phyloP scores from a whole-genome alignment of 2,113 vertebrate species.

The Megaptera novaeangliae region DNA sequence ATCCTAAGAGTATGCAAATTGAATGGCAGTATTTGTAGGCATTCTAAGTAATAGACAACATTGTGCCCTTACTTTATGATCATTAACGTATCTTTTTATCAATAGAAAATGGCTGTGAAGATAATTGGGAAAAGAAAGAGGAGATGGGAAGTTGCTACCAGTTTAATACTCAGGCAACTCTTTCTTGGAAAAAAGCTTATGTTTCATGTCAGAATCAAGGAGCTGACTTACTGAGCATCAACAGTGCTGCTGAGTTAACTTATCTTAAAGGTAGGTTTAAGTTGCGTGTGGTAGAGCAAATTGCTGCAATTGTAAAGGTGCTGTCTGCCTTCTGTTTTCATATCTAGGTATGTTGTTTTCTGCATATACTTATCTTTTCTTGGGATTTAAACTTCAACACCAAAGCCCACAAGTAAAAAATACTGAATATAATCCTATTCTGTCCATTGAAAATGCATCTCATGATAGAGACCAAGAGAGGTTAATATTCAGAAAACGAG shows the following conservation, averaged over 20 bases:
- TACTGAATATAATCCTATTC: neutral
- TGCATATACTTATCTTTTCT: neutral
- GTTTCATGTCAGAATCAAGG: constrained; percentile 91
- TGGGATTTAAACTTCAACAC: neutral
- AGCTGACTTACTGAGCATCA: constrained; percentile 91
- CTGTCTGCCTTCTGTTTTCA: neutral
- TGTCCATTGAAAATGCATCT: neutral
- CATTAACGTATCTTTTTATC: constrained; percentile 61
- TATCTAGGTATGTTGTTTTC: neutral
- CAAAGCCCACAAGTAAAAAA: neutral
- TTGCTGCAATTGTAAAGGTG: neutral
- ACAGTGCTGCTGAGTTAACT: constrained; percentile 78
- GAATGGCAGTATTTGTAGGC: neutral
- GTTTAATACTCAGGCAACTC: constrained; percentile 85
- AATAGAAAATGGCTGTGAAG: constrained; percentile 88
- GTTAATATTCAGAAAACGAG: neutral
- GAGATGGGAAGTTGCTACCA: constrained; percentile 88
- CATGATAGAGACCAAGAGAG: neutral
- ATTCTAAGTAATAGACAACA: neutral
- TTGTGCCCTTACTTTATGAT: neutral
- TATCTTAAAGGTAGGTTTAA: constrained; percentile 80
- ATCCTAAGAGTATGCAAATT: neutral
- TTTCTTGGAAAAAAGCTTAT: constrained; percentile 93
- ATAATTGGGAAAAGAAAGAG: constrained; percentile 81
- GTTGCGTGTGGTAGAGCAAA: neutral